Base-by-base conservation (phyloP, 2,797 vertebrate genomes). In the Graptemys geographica region DNA sequence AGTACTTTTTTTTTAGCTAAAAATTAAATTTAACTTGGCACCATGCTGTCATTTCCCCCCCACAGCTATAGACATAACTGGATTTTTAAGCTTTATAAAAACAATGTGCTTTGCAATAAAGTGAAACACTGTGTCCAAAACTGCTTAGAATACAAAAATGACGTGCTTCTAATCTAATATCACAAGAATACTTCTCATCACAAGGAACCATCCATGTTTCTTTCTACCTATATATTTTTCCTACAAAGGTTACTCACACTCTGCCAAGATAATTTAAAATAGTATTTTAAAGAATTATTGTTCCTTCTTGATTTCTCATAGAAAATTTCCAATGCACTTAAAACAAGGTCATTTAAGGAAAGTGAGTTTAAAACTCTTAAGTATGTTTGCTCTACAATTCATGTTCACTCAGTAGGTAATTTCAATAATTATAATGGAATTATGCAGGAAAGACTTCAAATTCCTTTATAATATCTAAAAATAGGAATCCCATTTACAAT, bases 81-180 rank as follows among this genome's bases (percentile, higher is more conserved):
- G 89, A 96, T 97, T 98, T 97, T 97, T 97, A 96, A 95, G 89
- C 65, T 86, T 94, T 92, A 72, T 79, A 88, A n/a, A 95, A 97
- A 97, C 94, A 94, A 2, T 87, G 90, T 25, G 41, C 74, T 95
- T 97, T 97, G 53, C 92, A 98, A 98, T 93, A 97, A 96, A 97
- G 93, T 91, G 94, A 96, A 97, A 95, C 79, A 79, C 21, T 90
- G 44, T 96, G 96, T 96, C 95, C 86, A 84, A 92, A 98, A 96
- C 41, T 93, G 82, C 94, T 97, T 92, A 94, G 93, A 97, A 96
- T 91, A 96, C 49, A 98, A 83, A 92, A 47, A 80, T 55, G 78
- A 84, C 84, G n/a, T 4, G 81, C 51, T 92, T 96, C 91, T 84
- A 94, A 94, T 91, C 37, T 78, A 76, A 69, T 27, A 81, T 69